phyloP scores from a whole-genome alignment of 1,140 invertebrate genomes.

The Trypoxylus dichotomus region DNA sequence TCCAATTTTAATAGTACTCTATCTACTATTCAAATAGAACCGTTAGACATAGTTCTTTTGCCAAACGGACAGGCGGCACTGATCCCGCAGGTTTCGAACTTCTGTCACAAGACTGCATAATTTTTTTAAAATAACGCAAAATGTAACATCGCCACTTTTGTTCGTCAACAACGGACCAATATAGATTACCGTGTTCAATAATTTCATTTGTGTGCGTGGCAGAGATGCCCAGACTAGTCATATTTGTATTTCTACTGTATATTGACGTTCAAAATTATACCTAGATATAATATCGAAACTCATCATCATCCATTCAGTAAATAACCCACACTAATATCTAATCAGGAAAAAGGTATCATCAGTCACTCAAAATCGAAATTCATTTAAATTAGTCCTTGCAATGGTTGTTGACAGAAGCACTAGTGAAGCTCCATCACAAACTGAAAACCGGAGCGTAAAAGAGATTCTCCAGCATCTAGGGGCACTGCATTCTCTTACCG shows the following conservation, averaged over 20 bases:
- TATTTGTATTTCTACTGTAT: not conserved
- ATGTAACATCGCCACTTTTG: too few species aligned
- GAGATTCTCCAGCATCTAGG: slow-evolving; percentile 19
- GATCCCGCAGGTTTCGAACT: too few species aligned
- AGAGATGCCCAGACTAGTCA: not conserved
- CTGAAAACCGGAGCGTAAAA: slow-evolving; percentile 19
- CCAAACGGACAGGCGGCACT: too few species aligned
- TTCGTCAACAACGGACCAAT: too few species aligned
- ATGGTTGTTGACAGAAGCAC: slow-evolving; percentile 23
- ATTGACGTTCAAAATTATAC: not conserved
- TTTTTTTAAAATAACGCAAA: too few species aligned
- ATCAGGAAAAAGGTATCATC: slow-evolving; percentile 17
- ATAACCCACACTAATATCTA: slow-evolving; percentile 18
- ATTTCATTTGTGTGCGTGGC: not conserved
- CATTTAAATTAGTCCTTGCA: slow-evolving; percentile 28
- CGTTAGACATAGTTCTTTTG: too few species aligned
- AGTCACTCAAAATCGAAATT: slow-evolving; percentile 28
- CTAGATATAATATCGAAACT: not conserved
- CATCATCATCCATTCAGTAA: not conserved
- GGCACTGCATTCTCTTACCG: slow-evolving; percentile 35
- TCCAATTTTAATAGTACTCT: too few species aligned
- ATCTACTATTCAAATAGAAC: too few species aligned
- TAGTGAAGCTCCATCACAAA: not conserved
- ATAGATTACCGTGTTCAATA: not conserved
- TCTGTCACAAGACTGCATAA: too few species aligned